Percentiles rank a stretch among this genome's conserved stretches.
phyloP scores from a whole-genome alignment of 2,888 invertebrate genomes.

The Andricus curvator region DNA sequence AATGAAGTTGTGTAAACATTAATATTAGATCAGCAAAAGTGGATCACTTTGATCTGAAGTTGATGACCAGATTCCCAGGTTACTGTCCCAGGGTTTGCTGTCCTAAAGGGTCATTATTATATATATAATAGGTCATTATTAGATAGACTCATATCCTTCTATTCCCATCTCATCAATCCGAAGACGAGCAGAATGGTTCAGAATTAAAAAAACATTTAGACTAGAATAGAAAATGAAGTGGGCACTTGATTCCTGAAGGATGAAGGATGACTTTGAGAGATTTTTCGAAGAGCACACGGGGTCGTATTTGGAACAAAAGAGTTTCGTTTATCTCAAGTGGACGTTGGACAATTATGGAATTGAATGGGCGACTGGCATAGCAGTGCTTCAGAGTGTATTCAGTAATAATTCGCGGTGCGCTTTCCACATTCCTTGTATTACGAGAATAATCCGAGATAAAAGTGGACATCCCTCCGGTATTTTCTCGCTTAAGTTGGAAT shows the following conservation, averaged over 20 bases:
- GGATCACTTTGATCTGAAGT: too few relatives aligned
- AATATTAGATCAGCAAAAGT: too few relatives aligned
- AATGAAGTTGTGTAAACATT: too few relatives aligned
- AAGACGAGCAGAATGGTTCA: background rate
- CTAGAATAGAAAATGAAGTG: background rate
- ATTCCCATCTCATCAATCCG: background rate
- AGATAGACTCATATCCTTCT: background rate
- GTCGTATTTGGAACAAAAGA: constrained; percentile 12
- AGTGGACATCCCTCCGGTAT: constrained; percentile 30
- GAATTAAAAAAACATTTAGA: background rate
- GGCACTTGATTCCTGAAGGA: background rate
- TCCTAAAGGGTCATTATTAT: constrained; percentile 51
- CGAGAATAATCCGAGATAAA: constrained; percentile 16
- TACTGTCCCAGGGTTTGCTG: too few relatives aligned
- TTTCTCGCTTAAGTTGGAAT: constrained; percentile 41
- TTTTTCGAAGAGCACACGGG: background rate
- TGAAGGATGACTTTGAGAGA: background rate
- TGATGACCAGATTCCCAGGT: too few relatives aligned
- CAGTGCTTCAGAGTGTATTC: background rate
- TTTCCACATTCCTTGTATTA: constrained; percentile 17
- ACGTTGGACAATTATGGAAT: constrained; percentile 15
- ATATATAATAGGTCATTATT: background rate
- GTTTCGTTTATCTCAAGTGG: constrained; percentile 21
- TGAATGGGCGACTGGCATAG: constrained; percentile 6
- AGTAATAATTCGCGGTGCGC: constrained; percentile 30